Base-by-base conservation (phyloP, 2,888 invertebrate genomes). In the Thecocarcelia acutangulata region DNA sequence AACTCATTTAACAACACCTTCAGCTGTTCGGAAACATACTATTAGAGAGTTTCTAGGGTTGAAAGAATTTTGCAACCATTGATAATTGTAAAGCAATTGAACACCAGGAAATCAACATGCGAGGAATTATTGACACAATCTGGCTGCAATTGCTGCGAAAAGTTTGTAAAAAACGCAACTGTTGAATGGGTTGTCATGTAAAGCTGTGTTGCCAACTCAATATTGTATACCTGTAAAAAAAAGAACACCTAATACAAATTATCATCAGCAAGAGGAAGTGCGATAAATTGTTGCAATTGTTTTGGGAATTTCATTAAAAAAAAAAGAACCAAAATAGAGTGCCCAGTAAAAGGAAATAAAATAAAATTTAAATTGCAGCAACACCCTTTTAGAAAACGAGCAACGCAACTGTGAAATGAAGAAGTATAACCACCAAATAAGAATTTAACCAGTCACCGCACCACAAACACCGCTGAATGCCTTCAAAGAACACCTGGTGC, bases 401-500 rank as follows among this genome's bases (percentile, higher is more conserved):
- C 63, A 46, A 54, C 48, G 33, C 28, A 72, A 63, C 33, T 28
- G 15, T 0, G 61, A 42, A 52, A 58, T 24, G 19, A 59, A 68
- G 15, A 59, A 64, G 21, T 70, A 63, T 70, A 63, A 40, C 13
- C 40, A 70, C 24, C 24, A 24, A 68, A 42, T 50, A 48, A 46
- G 12, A 46, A 48, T 54, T 21, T 48, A 50, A 24, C 24, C 24
- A 15, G 21, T 11, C 24, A 24, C 19, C 48, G 52, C 40, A n/a
- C 19, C 48, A 66, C 40, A n/a, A 21, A 63, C 19, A 12, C 28
- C 52, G 50, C 50, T 24, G 50, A 33, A 33, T 1, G 33, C 33
- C 9, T 8, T 33, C 33, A 33, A 37, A 15, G 17, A 33, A 72
- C 78, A 78, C 78, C 64, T 78, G 78, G 64, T 66, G 58, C 15